phyloP scores from a whole-genome alignment of 2,888 invertebrate genomes.

The Lumbricus terrestris region DNA sequence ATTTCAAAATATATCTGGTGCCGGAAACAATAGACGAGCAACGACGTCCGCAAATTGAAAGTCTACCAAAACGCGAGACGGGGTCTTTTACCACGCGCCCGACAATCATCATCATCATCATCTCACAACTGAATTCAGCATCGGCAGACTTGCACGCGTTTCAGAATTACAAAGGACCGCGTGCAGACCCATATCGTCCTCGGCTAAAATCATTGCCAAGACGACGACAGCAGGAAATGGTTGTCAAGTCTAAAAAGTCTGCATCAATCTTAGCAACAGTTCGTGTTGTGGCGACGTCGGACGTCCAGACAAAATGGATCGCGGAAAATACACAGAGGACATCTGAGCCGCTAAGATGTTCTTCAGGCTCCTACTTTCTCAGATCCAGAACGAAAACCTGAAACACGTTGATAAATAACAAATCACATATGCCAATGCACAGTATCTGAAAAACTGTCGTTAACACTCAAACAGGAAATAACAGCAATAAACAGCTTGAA shows the following conservation, averaged over 20 bases:
- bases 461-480: background rate
- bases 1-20: background rate
- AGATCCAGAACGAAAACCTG: constrained; percentile 57
- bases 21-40: background rate
- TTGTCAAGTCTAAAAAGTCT: background rate
- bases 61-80: background rate
- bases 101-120: background rate
- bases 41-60: background rate
- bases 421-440: background rate
- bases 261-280: background rate
- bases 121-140: background rate
- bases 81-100: background rate
- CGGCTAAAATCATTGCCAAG: background rate
- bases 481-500: background rate
- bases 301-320: background rate
- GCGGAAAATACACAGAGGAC: background rate
- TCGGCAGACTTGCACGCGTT: background rate
- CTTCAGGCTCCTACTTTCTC: constrained; percentile 47
- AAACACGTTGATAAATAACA: constrained; percentile 32
- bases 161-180: background rate
- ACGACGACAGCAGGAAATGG: background rate
- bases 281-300: background rate
- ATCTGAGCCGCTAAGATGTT: background rate
- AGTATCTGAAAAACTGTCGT: background rate
- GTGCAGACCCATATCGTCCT: background rate